phyloP scores from a whole-genome alignment of 2,113 vertebrate genomes.

The Lonchura striata region DNA sequence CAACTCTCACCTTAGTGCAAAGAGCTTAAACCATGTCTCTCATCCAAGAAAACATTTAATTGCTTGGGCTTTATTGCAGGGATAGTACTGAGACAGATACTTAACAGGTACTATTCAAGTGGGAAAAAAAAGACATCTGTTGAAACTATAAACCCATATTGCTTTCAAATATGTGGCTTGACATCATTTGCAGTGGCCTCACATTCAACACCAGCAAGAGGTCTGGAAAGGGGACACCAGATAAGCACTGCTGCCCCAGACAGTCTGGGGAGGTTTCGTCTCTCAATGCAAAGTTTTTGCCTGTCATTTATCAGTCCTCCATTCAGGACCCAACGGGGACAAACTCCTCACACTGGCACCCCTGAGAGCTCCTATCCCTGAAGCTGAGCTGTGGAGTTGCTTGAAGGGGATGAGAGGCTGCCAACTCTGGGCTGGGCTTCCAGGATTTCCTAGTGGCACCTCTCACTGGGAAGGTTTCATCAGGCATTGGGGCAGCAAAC shows the following conservation, averaged over 20 bases:
- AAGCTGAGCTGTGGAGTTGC: not conserved
- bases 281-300: not conserved
- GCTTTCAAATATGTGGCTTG: not conserved
- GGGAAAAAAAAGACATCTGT: not conserved
- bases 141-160: not conserved
- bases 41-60: not conserved
- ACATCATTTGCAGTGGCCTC: not conserved
- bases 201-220: not conserved
- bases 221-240: not conserved
- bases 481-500: not conserved
- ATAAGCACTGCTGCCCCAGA: not conserved
- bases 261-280: not conserved
- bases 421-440: not conserved
- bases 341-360: not conserved
- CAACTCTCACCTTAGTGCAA: not conserved
- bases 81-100: not conserved
- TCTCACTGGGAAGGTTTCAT: not conserved
- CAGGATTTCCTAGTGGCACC: not conserved
- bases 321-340: not conserved
- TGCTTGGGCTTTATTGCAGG: not conserved
- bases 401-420: not conserved
- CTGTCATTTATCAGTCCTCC: not conserved
- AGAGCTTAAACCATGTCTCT: not conserved
- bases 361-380: not conserved
- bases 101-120: not conserved